phyloP scores from a whole-genome alignment of 2,797 vertebrate species.

The Megaceryle alcyon region DNA sequence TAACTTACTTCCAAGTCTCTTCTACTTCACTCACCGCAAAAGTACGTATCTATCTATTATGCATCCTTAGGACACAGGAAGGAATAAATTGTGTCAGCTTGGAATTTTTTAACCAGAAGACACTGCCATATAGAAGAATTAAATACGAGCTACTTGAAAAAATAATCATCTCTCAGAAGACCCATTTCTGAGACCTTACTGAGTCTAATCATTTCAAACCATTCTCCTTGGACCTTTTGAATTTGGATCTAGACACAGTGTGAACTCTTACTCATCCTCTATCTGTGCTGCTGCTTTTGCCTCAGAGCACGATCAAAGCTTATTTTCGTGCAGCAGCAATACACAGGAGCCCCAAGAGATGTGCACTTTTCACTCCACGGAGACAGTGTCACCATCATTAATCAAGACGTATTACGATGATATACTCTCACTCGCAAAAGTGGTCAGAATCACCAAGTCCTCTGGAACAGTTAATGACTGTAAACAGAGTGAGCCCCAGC shows the following conservation, averaged over 20 bases:
- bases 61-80: background rate
- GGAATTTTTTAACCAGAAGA: background rate
- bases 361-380: background rate
- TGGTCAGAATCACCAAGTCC: background rate
- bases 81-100: background rate
- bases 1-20: background rate
- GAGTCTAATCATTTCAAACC: background rate
- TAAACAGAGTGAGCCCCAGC: background rate
- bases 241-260: background rate
- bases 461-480: background rate
- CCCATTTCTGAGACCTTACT: background rate
- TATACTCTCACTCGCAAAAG: background rate
- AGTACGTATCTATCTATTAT: background rate
- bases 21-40: background rate
- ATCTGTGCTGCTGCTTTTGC: background rate
- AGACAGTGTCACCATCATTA: background rate
- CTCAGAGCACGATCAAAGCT: background rate
- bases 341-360: background rate
- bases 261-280: background rate
- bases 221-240: background rate
- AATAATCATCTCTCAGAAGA: background rate
- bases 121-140: background rate
- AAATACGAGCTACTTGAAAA: background rate
- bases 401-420: background rate
- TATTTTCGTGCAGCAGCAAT: background rate